Conservation (phyloP, 2,113 vertebrate genomes). For the Sula dactylatra region DNA sequence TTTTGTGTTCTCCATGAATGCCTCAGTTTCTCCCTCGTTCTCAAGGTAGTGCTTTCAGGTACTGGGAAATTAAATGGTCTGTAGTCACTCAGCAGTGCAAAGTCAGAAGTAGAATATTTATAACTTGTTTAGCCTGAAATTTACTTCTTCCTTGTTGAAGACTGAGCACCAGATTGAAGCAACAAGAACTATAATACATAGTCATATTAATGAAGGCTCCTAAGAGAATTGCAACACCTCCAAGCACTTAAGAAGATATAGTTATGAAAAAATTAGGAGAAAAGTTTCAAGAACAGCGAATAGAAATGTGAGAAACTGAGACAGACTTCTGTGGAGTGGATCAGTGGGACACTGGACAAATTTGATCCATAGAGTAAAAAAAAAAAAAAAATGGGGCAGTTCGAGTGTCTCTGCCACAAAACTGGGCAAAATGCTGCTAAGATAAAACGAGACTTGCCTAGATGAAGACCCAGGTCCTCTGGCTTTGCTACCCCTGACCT, state of each 20-base stretch:
- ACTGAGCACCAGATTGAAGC: background rate
- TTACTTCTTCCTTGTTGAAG: background rate
- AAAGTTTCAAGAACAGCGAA: background rate
- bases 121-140: background rate
- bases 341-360: background rate
- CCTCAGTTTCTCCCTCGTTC: background rate
- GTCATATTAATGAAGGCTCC: background rate
- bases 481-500: background rate
- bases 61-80: background rate
- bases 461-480: too few relatives aligned
- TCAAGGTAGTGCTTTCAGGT: background rate
- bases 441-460: rapidly evolving
- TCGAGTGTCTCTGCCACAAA: background rate
- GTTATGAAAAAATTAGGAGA: background rate
- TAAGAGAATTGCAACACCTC: background rate
- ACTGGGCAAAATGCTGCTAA: background rate
- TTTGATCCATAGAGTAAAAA: background rate
- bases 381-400: too few relatives aligned
- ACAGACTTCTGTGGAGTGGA: background rate
- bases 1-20: background rate
- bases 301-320: background rate
- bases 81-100: background rate
- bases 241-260: background rate
- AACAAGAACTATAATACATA: background rate
- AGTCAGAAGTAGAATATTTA: background rate